Percentiles rank a stretch among this genome's conserved stretches.
These are phyloP conservation scores for Halcyon senegalensis DNA, from an alignment of 2,113 vertebrate genomes.

Conservation along the genomic window DNA sequence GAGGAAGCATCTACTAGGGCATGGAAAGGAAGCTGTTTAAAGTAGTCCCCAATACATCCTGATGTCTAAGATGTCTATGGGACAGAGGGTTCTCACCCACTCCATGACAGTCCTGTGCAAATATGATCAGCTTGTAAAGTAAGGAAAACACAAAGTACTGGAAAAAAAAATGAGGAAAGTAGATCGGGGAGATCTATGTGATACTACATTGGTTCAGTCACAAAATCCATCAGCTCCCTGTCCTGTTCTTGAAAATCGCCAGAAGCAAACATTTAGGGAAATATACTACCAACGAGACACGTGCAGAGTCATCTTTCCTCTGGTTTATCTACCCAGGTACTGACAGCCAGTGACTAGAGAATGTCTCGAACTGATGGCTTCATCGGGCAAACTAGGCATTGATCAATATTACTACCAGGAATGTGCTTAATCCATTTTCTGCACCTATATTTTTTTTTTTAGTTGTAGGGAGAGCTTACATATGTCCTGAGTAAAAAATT, in stretches of 20 bases:
- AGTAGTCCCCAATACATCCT: background rate
- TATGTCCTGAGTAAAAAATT: background rate
- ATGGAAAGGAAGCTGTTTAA: background rate
- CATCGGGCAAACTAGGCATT: background rate
- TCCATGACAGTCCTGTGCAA: background rate
- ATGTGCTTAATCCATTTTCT: background rate
- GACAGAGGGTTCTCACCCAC: background rate
- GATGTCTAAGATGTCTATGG: background rate
- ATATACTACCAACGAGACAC: background rate
- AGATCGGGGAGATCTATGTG: background rate
- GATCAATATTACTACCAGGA: background rate
- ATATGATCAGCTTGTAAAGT: background rate
- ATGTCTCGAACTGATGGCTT: accelerated
- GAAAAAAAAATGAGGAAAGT: background rate
- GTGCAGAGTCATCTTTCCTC: background rate
- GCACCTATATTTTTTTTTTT: background rate
- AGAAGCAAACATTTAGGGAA: slow-evolving; percentile 22
- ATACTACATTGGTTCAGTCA: background rate
- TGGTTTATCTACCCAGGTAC: slow-evolving; percentile 3
- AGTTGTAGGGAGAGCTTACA: background rate
- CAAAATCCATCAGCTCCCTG: slow-evolving; percentile 41
- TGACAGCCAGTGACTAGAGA: background rate
- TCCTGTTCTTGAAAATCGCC: background rate
- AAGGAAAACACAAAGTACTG: background rate
- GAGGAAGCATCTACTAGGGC: background rate